Evolutionary conservation across 1,140 invertebrate genomes (phyloP).

Genomic region (Tribolium madens): DNA sequence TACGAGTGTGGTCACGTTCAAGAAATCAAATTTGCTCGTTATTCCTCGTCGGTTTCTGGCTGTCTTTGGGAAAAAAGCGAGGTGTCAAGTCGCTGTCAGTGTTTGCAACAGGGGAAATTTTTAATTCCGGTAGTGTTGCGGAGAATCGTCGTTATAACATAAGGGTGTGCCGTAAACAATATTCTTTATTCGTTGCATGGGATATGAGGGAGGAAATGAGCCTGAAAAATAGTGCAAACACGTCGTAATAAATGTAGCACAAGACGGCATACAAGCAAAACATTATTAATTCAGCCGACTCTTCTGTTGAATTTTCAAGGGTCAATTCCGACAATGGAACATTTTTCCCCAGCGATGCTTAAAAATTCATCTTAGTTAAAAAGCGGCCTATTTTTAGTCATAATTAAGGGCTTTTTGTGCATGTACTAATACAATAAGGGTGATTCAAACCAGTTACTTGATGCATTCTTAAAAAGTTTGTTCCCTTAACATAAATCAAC

Average conservation of each 20-base stretch:
- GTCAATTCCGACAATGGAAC: slow-evolving; percentile 16
- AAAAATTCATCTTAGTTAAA: slow-evolving; percentile 11
- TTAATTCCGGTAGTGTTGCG: slow-evolving; percentile 15
- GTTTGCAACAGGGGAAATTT: not conserved
- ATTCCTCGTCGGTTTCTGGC: not conserved
- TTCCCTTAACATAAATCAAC: slow-evolving; percentile 28
- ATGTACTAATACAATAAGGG: slow-evolving; percentile 8
- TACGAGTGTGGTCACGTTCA: not conserved
- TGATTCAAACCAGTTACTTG: slow-evolving; percentile 30
- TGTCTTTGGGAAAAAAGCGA: not conserved
- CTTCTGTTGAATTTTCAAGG: slow-evolving; percentile 14
- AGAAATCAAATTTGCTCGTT: not conserved
- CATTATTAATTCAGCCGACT: slow-evolving; percentile 11
- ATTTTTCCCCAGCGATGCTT: slow-evolving; percentile 10
- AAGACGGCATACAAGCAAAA: slow-evolving; percentile 14
- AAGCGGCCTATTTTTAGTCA: not conserved
- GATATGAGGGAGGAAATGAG: slow-evolving; percentile 30
- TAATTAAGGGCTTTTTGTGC: not conserved
- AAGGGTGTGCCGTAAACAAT: slow-evolving; percentile 24
- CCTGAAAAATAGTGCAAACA: slow-evolving; percentile 25
- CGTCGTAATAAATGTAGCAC: slow-evolving; percentile 23
- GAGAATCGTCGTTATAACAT: not conserved
- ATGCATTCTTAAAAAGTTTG: slow-evolving; percentile 31
- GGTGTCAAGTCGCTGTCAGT: not conserved
- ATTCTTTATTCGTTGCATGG: slow-evolving; percentile 29